Evolutionary conservation across 2,888 invertebrate species (phyloP), one percentile per base, ranked within the genome.

Genomic region (Trimorus sp.): DNA sequence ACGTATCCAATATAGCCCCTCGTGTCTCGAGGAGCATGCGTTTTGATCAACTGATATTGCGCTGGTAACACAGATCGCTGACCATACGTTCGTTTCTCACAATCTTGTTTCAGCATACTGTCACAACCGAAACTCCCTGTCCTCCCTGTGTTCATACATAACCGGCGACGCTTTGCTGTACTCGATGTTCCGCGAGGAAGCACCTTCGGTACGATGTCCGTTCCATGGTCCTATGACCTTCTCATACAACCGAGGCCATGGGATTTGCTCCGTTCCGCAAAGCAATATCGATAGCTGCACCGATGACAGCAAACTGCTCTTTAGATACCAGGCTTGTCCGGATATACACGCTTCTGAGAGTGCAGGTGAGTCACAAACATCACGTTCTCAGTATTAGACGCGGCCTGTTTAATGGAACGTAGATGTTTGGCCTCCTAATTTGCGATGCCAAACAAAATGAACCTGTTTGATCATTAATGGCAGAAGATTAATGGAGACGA

Each of bases 201-300:
- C 97, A 12, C 94, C 95, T 16, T 96, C 98, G 3, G 97, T 98
- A 54, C 95, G 96, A 89, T 98, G 98, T 92, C 98, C 98, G 0
- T 95, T 96, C 90, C 93, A 94, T 75, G 98, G 97, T 73, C 97
- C 98, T 14, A 77, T 84, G 79, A 96, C 97, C 80, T 98, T 98
- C 92, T 96, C 97, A 69, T 98, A 98, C 92, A 97, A 97, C 92
- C 94, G 97, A 79, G 98, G 97, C 3, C 96, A 97, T 89, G 97
- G 97, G 16, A 97, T 97, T 90, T 98, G 98, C 92, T 95, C 95
- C 85, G 95, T 95, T 88, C 98, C 98, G 0, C 95, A 96, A 68
- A 98, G 98, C 60, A 97, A 97, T 86, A 97, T 98, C 87, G 98
- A 98, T 92, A 96, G 97, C 88, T 98, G 98, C 92, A 98, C 98